Evolutionary conservation across 1,140 invertebrate genomes (phyloP), one percentile per base, ranked within the genome.

Genomic region (Ips nitidus): DNA sequence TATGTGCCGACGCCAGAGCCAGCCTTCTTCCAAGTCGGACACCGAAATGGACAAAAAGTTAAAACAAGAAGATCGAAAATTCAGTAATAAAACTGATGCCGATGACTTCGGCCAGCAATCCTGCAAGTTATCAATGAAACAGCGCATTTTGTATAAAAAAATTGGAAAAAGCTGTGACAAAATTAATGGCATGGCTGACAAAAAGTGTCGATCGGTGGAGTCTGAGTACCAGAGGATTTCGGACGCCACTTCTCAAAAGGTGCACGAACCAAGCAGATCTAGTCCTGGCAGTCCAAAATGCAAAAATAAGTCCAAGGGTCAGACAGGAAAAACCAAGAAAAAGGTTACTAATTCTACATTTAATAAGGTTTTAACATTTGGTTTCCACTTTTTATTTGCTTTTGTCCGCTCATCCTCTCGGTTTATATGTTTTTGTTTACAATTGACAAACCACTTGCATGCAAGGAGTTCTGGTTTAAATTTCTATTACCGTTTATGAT

Each of bases 181-280:
- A 69, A 79, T 81, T 42, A 81, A 77, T 60, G 59, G 73, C 8
- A 70, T 69, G 61, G 69, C 69, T 2, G 75, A 77, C 41, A 76
- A 77, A 45, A 78, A 77, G 59, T 68, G 71, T 41, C 68, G 66
- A 38, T 71, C 73, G 1, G 41, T 52, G 41, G 86, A 88, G 52
- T 83, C 84, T 67, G 85, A 87, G n/a, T 88, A 88, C 71, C 86
- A 87, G 71, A 81, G 85, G 71, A 87, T 88, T 66, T 84, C 85
- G 0, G 84, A 86, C n/a, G 82, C 85, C 0, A 83, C 80, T 1
- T 84, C 82, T 53, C 84, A 85, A 55, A 84, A 86, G 75, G 81
- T 87, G 5, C 78, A 77, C 64, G 73, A 73, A 55, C 75, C 78
- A 47, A 75, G 72, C 4, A 72, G 77, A 6, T 80, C 78, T 0